Evolutionary conservation across 1,140 invertebrate species (phyloP).

Genomic region (Caenorhabditis inopinata): DNA sequence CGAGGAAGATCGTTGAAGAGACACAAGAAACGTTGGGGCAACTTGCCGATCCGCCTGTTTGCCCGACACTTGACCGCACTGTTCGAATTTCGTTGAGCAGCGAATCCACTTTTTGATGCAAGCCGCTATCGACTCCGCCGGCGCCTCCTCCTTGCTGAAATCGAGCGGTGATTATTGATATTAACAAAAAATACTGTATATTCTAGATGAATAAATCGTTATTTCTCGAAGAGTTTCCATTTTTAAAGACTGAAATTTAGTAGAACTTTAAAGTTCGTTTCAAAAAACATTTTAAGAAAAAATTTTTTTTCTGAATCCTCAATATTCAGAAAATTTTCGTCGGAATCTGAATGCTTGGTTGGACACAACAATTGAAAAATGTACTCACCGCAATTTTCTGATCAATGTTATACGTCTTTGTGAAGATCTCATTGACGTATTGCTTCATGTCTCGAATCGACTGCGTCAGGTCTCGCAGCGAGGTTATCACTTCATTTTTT

Average conservation of each 20-base stretch:
- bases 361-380: too few relatives aligned
- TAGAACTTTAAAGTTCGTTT: too few relatives aligned
- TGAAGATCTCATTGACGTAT: conserved; percentile 66
- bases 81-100: conserved; percentile 38
- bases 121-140: conserved; percentile 27
- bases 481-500: conserved; percentile 63
- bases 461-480: conserved; percentile 57
- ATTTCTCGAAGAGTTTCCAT: too few relatives aligned
- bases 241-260: too few relatives aligned
- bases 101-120: conserved; percentile 45
- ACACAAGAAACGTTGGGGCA: conserved; percentile 51
- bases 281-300: too few relatives aligned
- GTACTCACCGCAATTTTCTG: conserved; percentile 50
- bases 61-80: conserved; percentile 29
- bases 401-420: conserved; percentile 64
- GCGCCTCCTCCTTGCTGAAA: conserved; percentile 11
- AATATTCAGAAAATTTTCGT: too few relatives aligned
- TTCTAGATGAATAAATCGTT: too few relatives aligned
- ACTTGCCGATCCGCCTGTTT: conserved; percentile 22
- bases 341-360: too few relatives aligned
- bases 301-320: background rate
- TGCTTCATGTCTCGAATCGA: conserved; percentile 63
- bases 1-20: conserved; percentile 59
- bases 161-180: too few relatives aligned
- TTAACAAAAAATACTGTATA: too few relatives aligned